These are phyloP conservation scores for Edolisoma coerulescens DNA, from an alignment of 2,113 vertebrate genomes.

Conservation along the genomic window DNA sequence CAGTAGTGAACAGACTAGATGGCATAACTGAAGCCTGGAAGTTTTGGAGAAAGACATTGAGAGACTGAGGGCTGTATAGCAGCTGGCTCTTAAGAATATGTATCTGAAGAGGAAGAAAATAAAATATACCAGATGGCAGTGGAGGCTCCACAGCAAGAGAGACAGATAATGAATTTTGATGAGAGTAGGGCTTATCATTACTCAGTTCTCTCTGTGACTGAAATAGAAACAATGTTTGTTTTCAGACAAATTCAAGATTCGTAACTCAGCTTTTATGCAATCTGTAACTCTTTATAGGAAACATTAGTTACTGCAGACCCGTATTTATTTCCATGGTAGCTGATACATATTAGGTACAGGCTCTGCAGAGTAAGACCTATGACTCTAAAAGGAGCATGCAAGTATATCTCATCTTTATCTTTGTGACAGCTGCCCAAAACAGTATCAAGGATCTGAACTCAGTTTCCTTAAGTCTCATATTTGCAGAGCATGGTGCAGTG, in stretches of 20 bases:
- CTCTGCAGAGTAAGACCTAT: not conserved
- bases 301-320: not conserved
- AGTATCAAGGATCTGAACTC: not conserved
- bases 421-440: not conserved
- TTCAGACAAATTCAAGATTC: conserved; percentile 35
- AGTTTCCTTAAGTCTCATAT: not conserved
- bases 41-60: not conserved
- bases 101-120: conserved; percentile 50
- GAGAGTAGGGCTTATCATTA: not conserved
- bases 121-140: conserved; percentile 57
- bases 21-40: not conserved
- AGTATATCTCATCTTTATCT: not conserved
- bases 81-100: conserved; percentile 27
- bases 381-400: not conserved
- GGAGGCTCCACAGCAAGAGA: conserved; percentile 22
- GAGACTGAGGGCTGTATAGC: not conserved
- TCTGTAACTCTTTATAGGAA: not conserved
- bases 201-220: conserved; percentile 6
- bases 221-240: conserved; percentile 48
- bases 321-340: not conserved
- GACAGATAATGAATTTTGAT: conserved; percentile 50
- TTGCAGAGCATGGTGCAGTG: accelerated
- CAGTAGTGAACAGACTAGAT: not conserved
- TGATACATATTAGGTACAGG: not conserved
- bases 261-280: conserved; percentile 11